These are phyloP conservation scores for Gulo gulo DNA, from an alignment of 2,113 vertebrate genomes.

Conservation along the genomic window DNA sequence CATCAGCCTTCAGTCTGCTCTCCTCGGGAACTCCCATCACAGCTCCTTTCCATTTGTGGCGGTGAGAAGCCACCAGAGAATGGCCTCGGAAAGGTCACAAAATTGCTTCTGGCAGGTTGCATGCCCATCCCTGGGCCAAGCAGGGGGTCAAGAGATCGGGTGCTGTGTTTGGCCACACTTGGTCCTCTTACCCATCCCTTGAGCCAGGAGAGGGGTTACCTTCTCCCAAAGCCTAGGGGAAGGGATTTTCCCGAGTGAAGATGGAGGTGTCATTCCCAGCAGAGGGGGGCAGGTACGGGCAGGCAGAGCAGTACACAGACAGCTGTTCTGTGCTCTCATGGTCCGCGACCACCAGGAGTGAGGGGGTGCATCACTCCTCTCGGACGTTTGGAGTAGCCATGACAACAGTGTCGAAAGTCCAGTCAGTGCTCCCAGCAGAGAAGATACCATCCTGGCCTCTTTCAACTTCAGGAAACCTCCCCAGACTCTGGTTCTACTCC, in stretches of 20 bases:
- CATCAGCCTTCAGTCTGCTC: no score
- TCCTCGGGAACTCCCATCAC: neutral
- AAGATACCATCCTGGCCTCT: neutral
- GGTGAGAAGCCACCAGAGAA: neutral
- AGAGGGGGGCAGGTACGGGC: rapidly evolving
- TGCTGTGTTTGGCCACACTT: neutral
- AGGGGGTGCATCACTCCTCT: neutral
- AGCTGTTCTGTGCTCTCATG: rapidly evolving
- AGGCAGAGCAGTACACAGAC: neutral
- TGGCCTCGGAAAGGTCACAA: neutral
- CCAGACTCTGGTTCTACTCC: neutral
- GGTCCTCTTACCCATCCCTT: neutral
- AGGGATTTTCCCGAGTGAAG: neutral
- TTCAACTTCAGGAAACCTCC: neutral
- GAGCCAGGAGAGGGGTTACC: neutral
- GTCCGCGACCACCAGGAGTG: neutral
- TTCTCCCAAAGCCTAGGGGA: neutral
- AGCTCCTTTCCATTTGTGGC: rapidly evolving
- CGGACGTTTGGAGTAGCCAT: neutral
- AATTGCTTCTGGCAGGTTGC: no score
- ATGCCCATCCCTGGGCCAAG: neutral
- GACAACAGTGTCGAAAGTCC: neutral
- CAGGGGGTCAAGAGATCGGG: rapidly evolving
- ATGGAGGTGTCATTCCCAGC: neutral
- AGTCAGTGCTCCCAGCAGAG: neutral